phyloP scores from a whole-genome alignment of 2,888 invertebrate species.

The Eilema griseolum region DNA sequence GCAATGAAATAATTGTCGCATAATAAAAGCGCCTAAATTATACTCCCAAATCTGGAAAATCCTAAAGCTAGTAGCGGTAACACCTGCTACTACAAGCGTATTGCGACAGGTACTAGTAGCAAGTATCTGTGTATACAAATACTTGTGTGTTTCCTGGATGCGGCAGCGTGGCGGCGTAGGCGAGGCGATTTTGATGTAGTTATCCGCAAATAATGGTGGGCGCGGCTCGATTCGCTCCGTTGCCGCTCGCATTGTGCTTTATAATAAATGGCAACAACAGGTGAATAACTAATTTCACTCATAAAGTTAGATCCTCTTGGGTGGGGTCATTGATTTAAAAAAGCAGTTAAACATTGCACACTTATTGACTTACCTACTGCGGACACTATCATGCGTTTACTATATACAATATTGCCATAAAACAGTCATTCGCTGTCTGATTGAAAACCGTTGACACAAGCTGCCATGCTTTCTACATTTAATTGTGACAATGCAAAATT shows the following conservation, averaged over 20 bases:
- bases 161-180: slow-evolving; percentile 20
- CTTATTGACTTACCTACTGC: slow-evolving; percentile 47
- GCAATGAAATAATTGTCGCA: neutral
- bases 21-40: neutral
- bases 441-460: slow-evolving; percentile 45
- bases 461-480: slow-evolving; percentile 29
- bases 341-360: neutral
- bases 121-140: slow-evolving; percentile 13
- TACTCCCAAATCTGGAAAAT: neutral
- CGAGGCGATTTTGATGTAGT: slow-evolving; percentile 66
- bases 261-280: slow-evolving; percentile 86
- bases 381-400: slow-evolving; percentile 74
- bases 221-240: slow-evolving; percentile 74
- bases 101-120: slow-evolving; percentile 5
- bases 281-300: slow-evolving; percentile 86
- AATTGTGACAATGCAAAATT: slow-evolving; percentile 17
- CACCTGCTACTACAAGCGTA: neutral
- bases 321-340: slow-evolving; percentile 83
- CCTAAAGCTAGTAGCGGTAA: neutral
- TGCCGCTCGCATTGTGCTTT: slow-evolving; percentile 79
- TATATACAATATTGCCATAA: slow-evolving; percentile 69
- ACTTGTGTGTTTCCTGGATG: slow-evolving; percentile 27
- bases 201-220: slow-evolving; percentile 78
- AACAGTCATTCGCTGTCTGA: slow-evolving; percentile 62
- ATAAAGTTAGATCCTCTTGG: slow-evolving; percentile 85